These are phyloP conservation scores for Morone chrysops DNA, from an alignment of 2,113 vertebrate species.

Conservation along the genomic window DNA sequence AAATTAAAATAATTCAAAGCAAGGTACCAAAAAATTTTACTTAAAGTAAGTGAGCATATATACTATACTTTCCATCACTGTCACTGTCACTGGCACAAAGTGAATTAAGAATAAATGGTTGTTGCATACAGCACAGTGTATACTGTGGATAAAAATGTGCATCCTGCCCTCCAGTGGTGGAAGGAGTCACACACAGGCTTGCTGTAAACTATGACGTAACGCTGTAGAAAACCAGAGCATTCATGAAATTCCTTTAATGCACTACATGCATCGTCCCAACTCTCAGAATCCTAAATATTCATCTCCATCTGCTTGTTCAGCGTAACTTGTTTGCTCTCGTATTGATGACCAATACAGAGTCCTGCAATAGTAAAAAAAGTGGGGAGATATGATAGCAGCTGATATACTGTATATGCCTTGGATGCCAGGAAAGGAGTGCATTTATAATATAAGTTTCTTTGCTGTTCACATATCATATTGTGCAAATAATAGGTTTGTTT, in stretches of 20 bases:
- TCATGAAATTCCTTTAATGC: constrained; percentile 47
- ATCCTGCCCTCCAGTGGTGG: constrained; percentile 71
- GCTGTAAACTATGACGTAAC: constrained; percentile 28
- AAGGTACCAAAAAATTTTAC: not conserved
- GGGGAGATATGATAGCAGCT: not conserved
- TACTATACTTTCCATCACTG: not conserved
- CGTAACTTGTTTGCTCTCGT: constrained; percentile 4
- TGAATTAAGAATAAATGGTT: not conserved
- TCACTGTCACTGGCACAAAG: not conserved
- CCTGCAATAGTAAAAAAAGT: constrained; percentile 55
- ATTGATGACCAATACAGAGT: constrained; percentile 53
- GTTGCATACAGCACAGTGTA: not conserved
- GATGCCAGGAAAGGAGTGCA: not conserved
- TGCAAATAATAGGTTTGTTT: constrained; percentile 43
- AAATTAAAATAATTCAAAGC: not conserved
- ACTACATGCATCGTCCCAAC: constrained; percentile 12
- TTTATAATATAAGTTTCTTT: not conserved
- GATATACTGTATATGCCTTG: not conserved
- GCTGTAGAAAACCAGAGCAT: not conserved
- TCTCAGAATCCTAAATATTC: constrained; percentile 22
- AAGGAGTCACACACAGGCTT: constrained; percentile 23
- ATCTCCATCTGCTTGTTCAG: constrained; percentile 13
- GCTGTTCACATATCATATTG: constrained; percentile 14
- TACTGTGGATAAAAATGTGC: constrained; percentile 5
- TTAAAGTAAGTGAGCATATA: not conserved